These are phyloP conservation scores for Strigamia crassipes DNA, from an alignment of 2,888 invertebrate species.

Conservation along the genomic window DNA sequence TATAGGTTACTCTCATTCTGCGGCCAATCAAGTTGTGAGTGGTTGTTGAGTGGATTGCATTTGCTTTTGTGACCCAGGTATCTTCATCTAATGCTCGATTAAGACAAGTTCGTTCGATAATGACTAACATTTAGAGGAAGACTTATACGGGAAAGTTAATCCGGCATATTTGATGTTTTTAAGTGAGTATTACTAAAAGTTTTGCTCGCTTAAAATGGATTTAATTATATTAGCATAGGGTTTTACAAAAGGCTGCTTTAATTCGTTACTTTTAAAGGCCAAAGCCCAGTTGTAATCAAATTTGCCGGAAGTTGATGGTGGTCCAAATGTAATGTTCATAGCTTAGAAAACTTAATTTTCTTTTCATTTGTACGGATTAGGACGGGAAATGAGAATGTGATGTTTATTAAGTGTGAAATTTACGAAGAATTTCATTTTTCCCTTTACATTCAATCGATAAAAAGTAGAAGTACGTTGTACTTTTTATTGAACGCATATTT, in stretches of 20 bases:
- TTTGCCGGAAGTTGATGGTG: not conserved
- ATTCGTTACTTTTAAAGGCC: not conserved
- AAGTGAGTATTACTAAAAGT: not conserved
- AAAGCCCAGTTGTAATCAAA: not conserved
- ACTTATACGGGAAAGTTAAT: not conserved
- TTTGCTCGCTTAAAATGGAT: not conserved
- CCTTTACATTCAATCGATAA: no score
- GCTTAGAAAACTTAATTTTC: constrained; percentile 21
- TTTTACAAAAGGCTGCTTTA: not conserved
- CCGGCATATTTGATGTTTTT: not conserved
- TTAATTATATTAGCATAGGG: not conserved
- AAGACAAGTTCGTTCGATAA: not conserved
- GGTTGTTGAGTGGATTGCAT: constrained; percentile 12
- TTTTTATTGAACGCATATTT: no score
- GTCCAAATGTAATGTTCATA: not conserved
- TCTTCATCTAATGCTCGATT: constrained; percentile 6
- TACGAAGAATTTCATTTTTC: no score
- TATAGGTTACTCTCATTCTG: not conserved
- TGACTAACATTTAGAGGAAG: not conserved
- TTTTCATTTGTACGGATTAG: not conserved
- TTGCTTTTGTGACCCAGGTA: constrained; percentile 16
- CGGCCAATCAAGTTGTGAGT: constrained; percentile 21
- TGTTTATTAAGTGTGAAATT: not conserved
- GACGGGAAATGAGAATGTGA: not conserved
- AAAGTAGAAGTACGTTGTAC: no score